phyloP scores from a whole-genome alignment of 1,140 invertebrate genomes.

The Cataglyphis hispanica region DNA sequence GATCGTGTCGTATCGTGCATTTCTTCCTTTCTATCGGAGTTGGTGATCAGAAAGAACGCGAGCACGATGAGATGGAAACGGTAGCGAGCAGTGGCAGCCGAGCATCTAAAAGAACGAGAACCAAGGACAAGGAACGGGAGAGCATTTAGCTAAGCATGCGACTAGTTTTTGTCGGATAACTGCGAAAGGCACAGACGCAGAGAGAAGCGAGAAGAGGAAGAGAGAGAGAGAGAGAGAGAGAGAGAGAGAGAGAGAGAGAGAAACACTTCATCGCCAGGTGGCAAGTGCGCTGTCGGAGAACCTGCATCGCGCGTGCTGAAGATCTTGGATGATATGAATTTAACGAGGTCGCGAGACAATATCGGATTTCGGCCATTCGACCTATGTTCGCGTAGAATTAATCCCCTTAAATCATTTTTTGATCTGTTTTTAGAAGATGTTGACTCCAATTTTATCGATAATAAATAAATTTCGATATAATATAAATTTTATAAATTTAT shows the following conservation, averaged over 20 bases:
- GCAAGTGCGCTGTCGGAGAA: constrained; percentile 78
- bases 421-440: not conserved
- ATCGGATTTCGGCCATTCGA: constrained; percentile 62
- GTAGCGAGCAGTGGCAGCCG: constrained; percentile 16
- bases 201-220: not conserved
- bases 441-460: not conserved
- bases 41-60: constrained; percentile 56
- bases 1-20: not conserved
- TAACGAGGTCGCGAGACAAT: constrained; percentile 74
- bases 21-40: constrained; percentile 28
- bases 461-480: not conserved
- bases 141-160: constrained; percentile 85
- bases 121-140: constrained; percentile 78
- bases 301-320: constrained; percentile 69
- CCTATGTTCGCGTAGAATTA: constrained; percentile 1
- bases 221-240: not conserved
- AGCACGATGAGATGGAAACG: constrained; percentile 21
- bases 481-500: too few relatives aligned
- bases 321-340: constrained; percentile 75
- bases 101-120: constrained; percentile 73
- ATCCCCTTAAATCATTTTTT: not conserved
- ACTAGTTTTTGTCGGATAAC: constrained; percentile 84
- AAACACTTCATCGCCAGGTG: constrained; percentile 77
- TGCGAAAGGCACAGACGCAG: constrained; percentile 76
- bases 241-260: constrained; percentile 58